Conservation (phyloP, 2,113 vertebrate genomes). For the Chiloscyllium plagiosum region DNA sequence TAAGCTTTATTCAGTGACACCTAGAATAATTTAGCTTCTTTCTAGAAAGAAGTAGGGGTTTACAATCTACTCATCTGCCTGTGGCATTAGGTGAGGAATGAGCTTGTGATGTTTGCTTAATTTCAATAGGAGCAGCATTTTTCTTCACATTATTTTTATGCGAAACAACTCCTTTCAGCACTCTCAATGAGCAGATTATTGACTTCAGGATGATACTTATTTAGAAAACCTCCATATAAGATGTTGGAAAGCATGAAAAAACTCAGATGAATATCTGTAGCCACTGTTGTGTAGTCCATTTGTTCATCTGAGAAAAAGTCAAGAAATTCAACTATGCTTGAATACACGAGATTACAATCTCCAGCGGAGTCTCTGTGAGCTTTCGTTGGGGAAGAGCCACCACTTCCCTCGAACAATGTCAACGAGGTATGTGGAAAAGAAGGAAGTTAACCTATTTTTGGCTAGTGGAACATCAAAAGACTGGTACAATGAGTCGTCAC, state of each 20-base stretch:
- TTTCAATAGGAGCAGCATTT: neutral
- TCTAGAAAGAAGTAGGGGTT: too few relatives aligned
- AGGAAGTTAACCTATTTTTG: neutral
- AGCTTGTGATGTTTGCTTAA: neutral
- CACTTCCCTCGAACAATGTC: neutral
- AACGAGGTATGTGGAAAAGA: neutral
- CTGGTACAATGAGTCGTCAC: neutral
- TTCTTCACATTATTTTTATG: neutral
- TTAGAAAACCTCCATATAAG: neutral
- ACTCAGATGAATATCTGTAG: neutral
- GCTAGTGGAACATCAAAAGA: neutral
- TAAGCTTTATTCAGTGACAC: neutral
- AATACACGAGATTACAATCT: neutral
- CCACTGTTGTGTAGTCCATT: neutral
- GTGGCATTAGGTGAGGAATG: neutral
- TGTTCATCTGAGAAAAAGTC: neutral
- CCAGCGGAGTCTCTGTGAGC: neutral
- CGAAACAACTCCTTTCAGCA: neutral
- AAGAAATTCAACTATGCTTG: neutral
- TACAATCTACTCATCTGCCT: neutral
- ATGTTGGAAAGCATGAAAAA: neutral
- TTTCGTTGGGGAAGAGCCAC: neutral
- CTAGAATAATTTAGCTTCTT: neutral
- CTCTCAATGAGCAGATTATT: neutral
- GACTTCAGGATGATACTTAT: neutral